Base-by-base conservation (phyloP, 2,888 invertebrate genomes). In the Diarsia brunnea region DNA sequence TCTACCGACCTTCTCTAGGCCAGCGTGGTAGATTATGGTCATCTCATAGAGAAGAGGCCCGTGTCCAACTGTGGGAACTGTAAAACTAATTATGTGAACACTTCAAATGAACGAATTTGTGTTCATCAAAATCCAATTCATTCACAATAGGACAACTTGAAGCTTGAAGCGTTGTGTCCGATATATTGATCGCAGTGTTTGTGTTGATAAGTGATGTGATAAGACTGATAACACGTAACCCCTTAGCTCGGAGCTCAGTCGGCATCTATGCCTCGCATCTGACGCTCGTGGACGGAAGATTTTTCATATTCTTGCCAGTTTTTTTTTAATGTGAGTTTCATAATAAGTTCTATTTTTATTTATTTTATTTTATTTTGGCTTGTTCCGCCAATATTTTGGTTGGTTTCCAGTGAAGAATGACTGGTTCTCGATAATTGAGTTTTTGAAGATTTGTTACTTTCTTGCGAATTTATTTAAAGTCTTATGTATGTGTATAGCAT, bases 151-250 rank as follows among this genome's bases (percentile, higher is more conserved):
- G 38, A 38, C 19, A 11, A 69, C 7, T 12, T 60, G 49, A 49
- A 47, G 24, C 4, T 16, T 47, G n/a, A 38, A 66, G 31, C 12
- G 38, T 45, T 67, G 53, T 45, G 24, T 49, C 21, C 45, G n/a
- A 51, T 76, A 27, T 84, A 86, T 86, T 55, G 87, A 86, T 86
- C 71, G 68, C 47, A 69, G 73, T 81, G 78, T 84, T 78, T 86
- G 75, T 45, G 79, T 78, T 75, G 82, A 85, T 85, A 82, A 84
- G 75, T 82, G 67, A 64, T 69, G 75, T 79, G 92, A 93, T 92
- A 92, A 90, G 77, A 78, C 47, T 88, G 92, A 92, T 93, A 92
- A 89, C 88, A 87, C 84, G 43, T 89, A 88, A 91, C 89, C 86
- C 77, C 85, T 64, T 61, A 64, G 31, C 60, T 67, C 16, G 12